Conservation (phyloP, 2,888 invertebrate species). For the Blastobasis adustella region DNA sequence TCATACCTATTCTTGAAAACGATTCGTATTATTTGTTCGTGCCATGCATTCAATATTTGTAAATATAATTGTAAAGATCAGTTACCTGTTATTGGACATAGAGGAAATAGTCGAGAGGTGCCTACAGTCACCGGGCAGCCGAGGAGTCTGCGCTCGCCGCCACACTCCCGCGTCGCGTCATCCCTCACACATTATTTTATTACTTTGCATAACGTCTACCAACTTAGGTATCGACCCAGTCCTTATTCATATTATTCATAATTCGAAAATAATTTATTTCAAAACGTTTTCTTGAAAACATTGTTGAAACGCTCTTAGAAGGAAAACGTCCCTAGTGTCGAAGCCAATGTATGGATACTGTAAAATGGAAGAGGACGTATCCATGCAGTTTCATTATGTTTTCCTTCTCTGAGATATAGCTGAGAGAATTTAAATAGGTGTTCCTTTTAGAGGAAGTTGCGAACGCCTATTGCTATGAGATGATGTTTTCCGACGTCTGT, state of each 20-base stretch:
- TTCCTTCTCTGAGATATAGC: slow-evolving; percentile 48
- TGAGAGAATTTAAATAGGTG: slow-evolving; percentile 42
- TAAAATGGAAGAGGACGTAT: slow-evolving; percentile 36
- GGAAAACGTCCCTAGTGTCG: slow-evolving; percentile 46
- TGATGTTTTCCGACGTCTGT: slow-evolving; percentile 48
- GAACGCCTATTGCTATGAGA: slow-evolving; percentile 50
- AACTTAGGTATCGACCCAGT: slow-evolving; percentile 11
- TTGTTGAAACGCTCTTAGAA: slow-evolving; percentile 48
- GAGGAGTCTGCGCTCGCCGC: slow-evolving; percentile 35
- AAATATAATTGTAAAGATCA: slow-evolving; percentile 10
- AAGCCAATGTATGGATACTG: slow-evolving; percentile 58
- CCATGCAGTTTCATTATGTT: slow-evolving; percentile 58
- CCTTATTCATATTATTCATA: slow-evolving; percentile 6
- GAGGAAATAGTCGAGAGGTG: slow-evolving; percentile 26
- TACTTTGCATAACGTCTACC: not conserved
- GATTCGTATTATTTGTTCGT: not conserved
- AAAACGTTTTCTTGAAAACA: slow-evolving; percentile 32
- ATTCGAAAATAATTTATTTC: slow-evolving; percentile 2
- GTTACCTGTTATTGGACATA: slow-evolving; percentile 15
- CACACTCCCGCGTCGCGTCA: slow-evolving; percentile 21
- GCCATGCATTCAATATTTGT: not conserved
- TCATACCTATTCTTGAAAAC: not conserved
- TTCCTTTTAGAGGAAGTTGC: slow-evolving; percentile 64
- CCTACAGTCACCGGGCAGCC: slow-evolving; percentile 26
- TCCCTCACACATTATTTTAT: not conserved